phyloP scores from a whole-genome alignment of 2,113 vertebrate genomes.

The Baryphthengus martii region DNA sequence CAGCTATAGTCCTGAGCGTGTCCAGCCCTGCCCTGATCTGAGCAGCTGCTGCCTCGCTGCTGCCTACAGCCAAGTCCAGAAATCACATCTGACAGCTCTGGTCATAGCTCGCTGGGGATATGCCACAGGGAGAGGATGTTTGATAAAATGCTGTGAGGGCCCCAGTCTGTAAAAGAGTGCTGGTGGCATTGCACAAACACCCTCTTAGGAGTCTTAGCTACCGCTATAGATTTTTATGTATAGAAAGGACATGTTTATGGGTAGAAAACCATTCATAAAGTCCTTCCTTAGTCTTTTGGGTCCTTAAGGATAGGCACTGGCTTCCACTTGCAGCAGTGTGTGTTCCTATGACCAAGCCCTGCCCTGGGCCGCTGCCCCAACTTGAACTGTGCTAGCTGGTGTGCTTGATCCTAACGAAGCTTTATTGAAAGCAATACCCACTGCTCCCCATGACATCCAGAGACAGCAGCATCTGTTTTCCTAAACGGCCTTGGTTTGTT shows the following conservation, averaged over 20 bases:
- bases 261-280: neutral
- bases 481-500: neutral
- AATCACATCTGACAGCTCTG: neutral
- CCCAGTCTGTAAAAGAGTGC: neutral
- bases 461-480: neutral
- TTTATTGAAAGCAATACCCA: neutral
- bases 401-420: neutral
- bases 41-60: neutral
- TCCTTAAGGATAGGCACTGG: rapidly evolving
- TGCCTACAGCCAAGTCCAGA: neutral
- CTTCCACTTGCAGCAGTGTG: neutral
- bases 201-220: neutral
- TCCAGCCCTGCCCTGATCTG: neutral
- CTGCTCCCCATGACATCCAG: neutral
- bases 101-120: neutral
- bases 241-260: neutral
- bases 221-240: neutral
- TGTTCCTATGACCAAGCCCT: neutral
- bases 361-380: neutral
- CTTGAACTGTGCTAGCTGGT: neutral
- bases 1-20: neutral
- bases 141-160: neutral
- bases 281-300: neutral
- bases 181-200: neutral
- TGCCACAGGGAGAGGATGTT: neutral